phyloP scores from a whole-genome alignment of 2,113 vertebrate species.

The Ornithorhynchus anatinus region DNA sequence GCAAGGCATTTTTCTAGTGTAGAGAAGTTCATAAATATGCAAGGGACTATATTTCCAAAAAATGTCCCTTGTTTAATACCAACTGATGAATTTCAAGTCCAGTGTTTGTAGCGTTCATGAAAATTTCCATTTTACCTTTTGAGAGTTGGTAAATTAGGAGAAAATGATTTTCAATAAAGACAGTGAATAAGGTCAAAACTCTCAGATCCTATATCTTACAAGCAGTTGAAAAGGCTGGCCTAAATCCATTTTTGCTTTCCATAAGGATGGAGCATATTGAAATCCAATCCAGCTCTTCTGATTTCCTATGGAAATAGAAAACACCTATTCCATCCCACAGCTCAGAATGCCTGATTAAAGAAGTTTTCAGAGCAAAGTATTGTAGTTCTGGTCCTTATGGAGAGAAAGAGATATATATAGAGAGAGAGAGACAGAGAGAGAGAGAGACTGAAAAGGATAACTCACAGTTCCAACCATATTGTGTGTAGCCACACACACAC shows the following conservation, averaged over 20 bases:
- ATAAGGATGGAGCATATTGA: conserved; percentile 26
- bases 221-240: conserved; percentile 2
- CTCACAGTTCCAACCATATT: no score
- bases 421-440: background rate
- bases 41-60: conserved; percentile 18
- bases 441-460: background rate
- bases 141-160: conserved; percentile 29
- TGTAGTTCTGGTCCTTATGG: no score
- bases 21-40: conserved; percentile 16
- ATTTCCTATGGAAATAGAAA: conserved; percentile 40
- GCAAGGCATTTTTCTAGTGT: background rate
- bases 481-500: no score
- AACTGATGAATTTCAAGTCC: background rate
- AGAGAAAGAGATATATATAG: background rate
- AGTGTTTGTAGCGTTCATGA: background rate
- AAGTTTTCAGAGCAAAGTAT: no score
- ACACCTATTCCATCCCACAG: no score
- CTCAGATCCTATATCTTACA: conserved; percentile 12
- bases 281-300: conserved; percentile 33
- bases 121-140: background rate
- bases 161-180: conserved; percentile 1
- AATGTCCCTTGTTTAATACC: background rate
- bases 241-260: conserved; percentile 42
- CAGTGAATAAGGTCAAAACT: background rate
- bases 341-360: no score